Conservation (phyloP, 2,797 vertebrate species). For the Dipus sagitta region DNA sequence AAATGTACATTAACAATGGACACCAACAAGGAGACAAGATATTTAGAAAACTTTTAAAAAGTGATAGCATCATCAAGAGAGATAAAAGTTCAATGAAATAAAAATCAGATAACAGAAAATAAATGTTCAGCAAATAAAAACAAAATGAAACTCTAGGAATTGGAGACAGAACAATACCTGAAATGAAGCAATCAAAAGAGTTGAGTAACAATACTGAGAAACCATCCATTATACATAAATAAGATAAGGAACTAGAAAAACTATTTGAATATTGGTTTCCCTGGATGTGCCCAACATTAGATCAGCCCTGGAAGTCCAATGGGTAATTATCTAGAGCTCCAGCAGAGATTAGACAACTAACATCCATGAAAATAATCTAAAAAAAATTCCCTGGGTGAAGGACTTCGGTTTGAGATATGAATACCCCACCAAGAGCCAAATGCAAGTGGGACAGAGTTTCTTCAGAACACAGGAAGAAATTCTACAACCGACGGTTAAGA, state of each 20-base stretch:
- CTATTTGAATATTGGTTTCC: not conserved
- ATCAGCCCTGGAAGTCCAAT: not conserved
- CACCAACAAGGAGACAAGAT: not conserved
- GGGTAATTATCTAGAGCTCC: not conserved
- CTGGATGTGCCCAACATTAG: not conserved
- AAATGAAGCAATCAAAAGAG: not conserved
- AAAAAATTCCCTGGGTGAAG: not conserved
- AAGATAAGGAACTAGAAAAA: not conserved
- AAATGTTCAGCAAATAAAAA: not conserved
- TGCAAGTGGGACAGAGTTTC: not conserved
- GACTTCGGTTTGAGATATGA: not conserved
- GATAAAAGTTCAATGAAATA: not conserved
- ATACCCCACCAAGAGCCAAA: not conserved
- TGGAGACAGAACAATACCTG: not conserved
- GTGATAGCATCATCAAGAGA: not conserved
- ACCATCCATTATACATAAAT: not conserved
- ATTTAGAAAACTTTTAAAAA: not conserved
- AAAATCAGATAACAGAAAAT: not conserved
- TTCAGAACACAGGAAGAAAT: not conserved
- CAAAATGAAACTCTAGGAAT: not conserved
- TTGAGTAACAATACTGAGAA: not conserved
- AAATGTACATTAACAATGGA: not conserved
- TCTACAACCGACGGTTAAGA: not conserved
- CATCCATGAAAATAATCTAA: not conserved
- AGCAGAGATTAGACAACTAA: not conserved